These are phyloP conservation scores for Plagodis dolabraria DNA, from an alignment of 2,888 invertebrate genomes.

Conservation along the genomic window DNA sequence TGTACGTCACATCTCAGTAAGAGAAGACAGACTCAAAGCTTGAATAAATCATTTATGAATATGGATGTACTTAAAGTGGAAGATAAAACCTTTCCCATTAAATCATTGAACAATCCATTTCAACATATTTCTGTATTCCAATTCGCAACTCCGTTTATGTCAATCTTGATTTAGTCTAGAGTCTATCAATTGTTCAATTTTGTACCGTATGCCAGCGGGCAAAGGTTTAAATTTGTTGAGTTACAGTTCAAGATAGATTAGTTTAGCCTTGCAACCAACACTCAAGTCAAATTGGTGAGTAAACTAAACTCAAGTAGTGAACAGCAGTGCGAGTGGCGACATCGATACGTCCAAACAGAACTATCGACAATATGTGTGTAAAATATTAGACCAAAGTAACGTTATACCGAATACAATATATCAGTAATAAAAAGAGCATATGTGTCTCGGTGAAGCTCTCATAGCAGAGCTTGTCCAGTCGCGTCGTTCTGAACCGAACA, in stretches of 20 bases:
- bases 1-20: background rate
- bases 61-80: constrained; percentile 18
- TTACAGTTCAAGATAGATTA: constrained; percentile 3
- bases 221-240: constrained; percentile 5
- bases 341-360: constrained; percentile 6
- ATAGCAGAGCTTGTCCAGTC: too few relatives aligned
- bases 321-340: constrained; percentile 3
- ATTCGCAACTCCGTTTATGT: constrained; percentile 21
- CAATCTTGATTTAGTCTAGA: constrained; percentile 20
- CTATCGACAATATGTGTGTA: too few relatives aligned
- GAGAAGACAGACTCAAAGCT: constrained; percentile 12
- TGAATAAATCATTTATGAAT: constrained; percentile 19
- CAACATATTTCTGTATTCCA: constrained; percentile 25
- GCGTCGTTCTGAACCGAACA: too few relatives aligned
- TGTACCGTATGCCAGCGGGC: background rate
- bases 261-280: constrained; percentile 20
- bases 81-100: constrained; percentile 13
- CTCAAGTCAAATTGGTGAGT: constrained; percentile 21
- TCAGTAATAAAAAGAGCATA: too few relatives aligned
- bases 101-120: constrained; percentile 11
- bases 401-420: too few relatives aligned
- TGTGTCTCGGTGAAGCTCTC: too few relatives aligned
- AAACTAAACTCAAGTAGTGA: constrained; percentile 14
- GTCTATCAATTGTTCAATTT: background rate
- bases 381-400: too few relatives aligned